Base-by-base conservation (phyloP, 2,888 invertebrate species). In the Pelosia muscerda region DNA sequence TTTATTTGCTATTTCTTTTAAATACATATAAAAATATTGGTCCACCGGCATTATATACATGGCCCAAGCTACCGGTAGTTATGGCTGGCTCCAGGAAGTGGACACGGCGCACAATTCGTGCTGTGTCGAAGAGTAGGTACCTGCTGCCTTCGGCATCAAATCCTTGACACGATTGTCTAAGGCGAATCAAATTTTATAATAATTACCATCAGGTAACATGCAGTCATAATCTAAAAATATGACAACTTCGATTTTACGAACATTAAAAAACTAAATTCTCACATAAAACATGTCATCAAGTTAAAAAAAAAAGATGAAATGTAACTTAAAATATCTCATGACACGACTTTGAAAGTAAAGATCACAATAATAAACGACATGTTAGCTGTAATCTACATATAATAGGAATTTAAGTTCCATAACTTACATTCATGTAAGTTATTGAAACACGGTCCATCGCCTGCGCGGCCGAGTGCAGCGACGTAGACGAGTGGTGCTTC, bases 401-500 rank as follows among this genome's bases (percentile, higher is more conserved):
- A 66, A 69, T 55, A 71, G 38, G 49, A 74, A 61, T 60, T 71
- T 59, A 72, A 68, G 62, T 71, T 71, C 38, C 57, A 38, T 58
- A 34, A 66, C 67, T 71, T 68, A 75, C 70, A 66, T 78, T 76
- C 70, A 63, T 69, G 72, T 81, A 77, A 77, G 81, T 84, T 86
- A 84, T 81, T 83, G 84, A 85, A 86, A 83, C 82, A 86, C 80
- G 86, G 81, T 84, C 83, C 81, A 88, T 86, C 81, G 85, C 73
- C 77, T 72, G 77, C 66, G 81, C 84, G 83, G 67, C 84, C 83
- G 78, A 86, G 85, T 85, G 88, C 85, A 86, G 78, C 85, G 80
- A 74, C 63, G 81, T 72, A 78, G 72, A 77, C 73, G 79, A 88
- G 86, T 84, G 89, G 86, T 86, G 76, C 88, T 89, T 84, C 81